Evolutionary conservation across 2,888 invertebrate genomes (phyloP), one percentile per base, ranked within the genome.

Genomic region (Cepaea hortensis): DNA sequence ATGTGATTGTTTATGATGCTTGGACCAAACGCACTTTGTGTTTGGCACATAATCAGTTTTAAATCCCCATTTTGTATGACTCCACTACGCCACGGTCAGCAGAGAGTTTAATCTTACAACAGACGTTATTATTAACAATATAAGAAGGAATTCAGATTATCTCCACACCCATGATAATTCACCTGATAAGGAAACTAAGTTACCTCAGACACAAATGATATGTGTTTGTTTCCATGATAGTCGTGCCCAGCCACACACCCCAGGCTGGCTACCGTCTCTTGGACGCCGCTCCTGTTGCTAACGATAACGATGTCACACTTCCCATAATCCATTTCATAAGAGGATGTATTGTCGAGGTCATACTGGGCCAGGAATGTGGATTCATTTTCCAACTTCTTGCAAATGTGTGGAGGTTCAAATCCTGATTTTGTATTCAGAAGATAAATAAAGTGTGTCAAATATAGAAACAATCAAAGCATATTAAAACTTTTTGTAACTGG

Each of bases 161-260:
- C 35, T 1, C 1, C 35, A 35, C 35, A 35, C 35, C 35, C 1
- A 1, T 35, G 35, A 35, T 35, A 35, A 35, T 35, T 35, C 2
- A 55, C 55, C 55, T 55, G 55, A 55, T 11, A 55, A 9, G 55
- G 11, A 55, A 55, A 15, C n/a, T 15, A 11, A 20, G 1, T 82
- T 82, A 83, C 83, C 83, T 83, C 83, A 23, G 83, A n/a, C 15
- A 83, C 83, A 75, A 83, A 83, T 35, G 75, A 75, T 46, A 75
- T 75, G 65, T 75, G 83, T 46, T 83, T 73, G 7, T 46, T 9
- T 6, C 83, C 83, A 35, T 75, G 73, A 46, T 46, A 83, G 65
- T 83, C 75, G 13, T 83, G 73, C 18, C 83, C 83, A 6, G 73
- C 62, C 15, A 83, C 6, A 65, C 83, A 83, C 1, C 65, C 75